Evolutionary conservation across 2,888 invertebrate species (phyloP), one percentile per base, ranked within the genome.

Genomic region (Cheilosia vulpina): DNA sequence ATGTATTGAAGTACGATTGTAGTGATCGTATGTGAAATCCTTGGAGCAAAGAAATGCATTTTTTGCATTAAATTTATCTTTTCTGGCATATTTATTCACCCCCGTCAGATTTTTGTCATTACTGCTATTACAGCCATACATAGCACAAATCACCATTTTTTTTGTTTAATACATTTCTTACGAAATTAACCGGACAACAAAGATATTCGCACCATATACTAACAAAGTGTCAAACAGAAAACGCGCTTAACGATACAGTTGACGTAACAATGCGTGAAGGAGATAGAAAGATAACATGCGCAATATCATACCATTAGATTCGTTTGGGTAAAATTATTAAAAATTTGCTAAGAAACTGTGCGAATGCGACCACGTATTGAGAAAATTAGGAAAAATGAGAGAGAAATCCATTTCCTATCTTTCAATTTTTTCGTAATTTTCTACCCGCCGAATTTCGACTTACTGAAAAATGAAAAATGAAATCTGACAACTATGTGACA

Each of bases 11-110:
- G 11, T 34, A 5, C 57, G 19, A 19, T 31, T 4, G 31, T 21
- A 57, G 13, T 57, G 38, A 11, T 57, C 57, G 4, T 38, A 13
- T 6, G 38, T 34, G n/a, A 57, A 57, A 38, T 57, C 38, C 38
- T 38, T 57, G 3, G 57, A 55, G 21, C 53, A 55, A 9, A 55
- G 21, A 15, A n/a, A 55, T 15, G 53, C 27, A 31, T 55, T 55
- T 55, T 55, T 55, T n/a, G 47, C 11, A 19, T 62, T 47, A 27
- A 62, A 62, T 47, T 45, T 62, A 21, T 60, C 41, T 45, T 60
- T 60, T 13, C 45, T 43, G 11, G 21, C 60, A 19, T 45, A 60
- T 15, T 60, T 43, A 21, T 43, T 15, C 6, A 45, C 3, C 58
- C 41, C 41, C 41, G 9, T 41, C 15, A 1, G 41, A 41, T 41